Evolutionary conservation across 1,140 invertebrate species (phyloP).

Genomic region (Carposina sasakii): DNA sequence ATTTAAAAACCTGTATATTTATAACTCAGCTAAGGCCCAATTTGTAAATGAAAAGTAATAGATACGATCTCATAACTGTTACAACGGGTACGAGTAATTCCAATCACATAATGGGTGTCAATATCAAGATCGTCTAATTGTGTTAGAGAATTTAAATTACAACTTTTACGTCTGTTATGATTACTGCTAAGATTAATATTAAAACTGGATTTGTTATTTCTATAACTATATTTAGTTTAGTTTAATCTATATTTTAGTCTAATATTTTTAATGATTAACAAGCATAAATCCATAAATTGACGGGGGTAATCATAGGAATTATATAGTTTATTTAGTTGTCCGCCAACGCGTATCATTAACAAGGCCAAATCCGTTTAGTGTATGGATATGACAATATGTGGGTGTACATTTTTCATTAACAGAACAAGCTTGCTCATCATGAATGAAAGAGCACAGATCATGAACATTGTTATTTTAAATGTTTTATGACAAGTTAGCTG

Average conservation of each 20-base stretch:
- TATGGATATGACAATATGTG: constrained; percentile 26
- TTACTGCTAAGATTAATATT: too few species aligned
- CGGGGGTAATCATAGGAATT: constrained; percentile 36
- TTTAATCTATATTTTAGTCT: too few species aligned
- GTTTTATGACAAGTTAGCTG: constrained; percentile 39
- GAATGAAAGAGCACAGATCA: constrained; percentile 26
- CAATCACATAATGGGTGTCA: constrained; percentile 39
- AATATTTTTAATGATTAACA: too few species aligned
- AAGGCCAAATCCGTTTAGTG: constrained; percentile 12
- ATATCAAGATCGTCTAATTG: constrained; percentile 40
- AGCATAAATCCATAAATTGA: too few species aligned
- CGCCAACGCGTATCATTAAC: constrained; percentile 35
- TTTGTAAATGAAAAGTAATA: too few species aligned
- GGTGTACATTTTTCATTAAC: constrained; percentile 49
- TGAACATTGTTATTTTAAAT: constrained; percentile 31
- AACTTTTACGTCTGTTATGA: too few species aligned
- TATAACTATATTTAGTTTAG: too few species aligned
- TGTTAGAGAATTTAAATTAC: too few species aligned
- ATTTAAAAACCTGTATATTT: too few species aligned
- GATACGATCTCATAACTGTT: too few species aligned
- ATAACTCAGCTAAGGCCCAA: too few species aligned
- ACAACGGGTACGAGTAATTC: constrained; percentile 27
- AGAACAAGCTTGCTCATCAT: constrained; percentile 53
- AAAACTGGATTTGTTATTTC: too few species aligned
- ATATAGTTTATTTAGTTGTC: constrained; percentile 43